These are phyloP conservation scores for Stratiolaelaps scimitus DNA, from an alignment of 1,140 invertebrate species.

Conservation along the genomic window DNA sequence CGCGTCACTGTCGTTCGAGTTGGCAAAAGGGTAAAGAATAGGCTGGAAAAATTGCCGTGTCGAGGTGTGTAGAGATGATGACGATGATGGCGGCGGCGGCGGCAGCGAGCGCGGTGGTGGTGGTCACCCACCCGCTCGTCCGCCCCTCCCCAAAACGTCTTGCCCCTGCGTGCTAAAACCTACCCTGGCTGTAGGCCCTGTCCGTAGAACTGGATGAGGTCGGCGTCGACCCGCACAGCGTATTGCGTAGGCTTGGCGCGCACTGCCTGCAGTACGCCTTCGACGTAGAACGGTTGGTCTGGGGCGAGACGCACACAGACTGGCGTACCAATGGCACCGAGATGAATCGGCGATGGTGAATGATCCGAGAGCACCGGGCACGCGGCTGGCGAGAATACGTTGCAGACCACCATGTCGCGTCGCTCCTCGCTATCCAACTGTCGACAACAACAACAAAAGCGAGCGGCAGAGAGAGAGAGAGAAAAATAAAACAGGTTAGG, in stretches of 20 bases:
- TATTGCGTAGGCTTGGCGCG: conserved; percentile 60
- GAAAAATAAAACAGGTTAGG: no score
- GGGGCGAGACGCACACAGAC: conserved; percentile 49
- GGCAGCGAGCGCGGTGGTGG: no score
- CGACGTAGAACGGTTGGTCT: conserved; percentile 58
- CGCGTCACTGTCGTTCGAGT: not conserved
- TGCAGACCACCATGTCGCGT: conserved; percentile 21
- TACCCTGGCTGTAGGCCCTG: conserved; percentile 19
- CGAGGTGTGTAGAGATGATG: no score
- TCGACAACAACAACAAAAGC: no score
- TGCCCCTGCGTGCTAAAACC: no score
- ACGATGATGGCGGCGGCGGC: no score
- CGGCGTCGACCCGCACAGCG: conserved; percentile 52
- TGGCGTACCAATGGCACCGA: conserved; percentile 50
- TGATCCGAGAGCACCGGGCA: conserved; percentile 69
- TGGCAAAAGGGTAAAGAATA: not conserved
- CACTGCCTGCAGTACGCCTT: conserved; percentile 59
- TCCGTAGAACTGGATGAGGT: conserved; percentile 6
- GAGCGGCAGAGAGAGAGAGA: no score
- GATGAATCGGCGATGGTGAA: conserved; percentile 64
- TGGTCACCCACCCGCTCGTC: no score
- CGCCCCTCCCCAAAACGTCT: no score
- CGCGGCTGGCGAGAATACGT: conserved; percentile 22
- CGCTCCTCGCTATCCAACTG: conserved; percentile 25
- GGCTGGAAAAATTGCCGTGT: no score